Evolutionary conservation across 2,888 invertebrate genomes (phyloP), one percentile per base, ranked within the genome.

Genomic region (Dysmachus trigonus): DNA sequence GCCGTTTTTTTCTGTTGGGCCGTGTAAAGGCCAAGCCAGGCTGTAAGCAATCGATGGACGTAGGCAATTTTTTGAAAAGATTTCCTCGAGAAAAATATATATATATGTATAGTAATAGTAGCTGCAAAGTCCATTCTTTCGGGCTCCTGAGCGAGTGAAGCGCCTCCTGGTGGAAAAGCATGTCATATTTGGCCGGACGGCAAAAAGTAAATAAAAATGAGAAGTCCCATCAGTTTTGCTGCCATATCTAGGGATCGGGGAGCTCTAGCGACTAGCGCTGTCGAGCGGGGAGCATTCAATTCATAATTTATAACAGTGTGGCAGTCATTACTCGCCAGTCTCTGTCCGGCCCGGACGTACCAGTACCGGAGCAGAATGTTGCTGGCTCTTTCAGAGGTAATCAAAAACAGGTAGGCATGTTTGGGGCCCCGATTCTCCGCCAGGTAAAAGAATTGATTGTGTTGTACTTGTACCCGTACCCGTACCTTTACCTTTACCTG

Each of bases 271-370:
- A 51, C 51, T 22, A 27, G 76, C 53, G n/a, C 15, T 8, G n/a
- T n/a, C n/a, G n/a, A n/a, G n/a, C n/a, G n/a, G n/a, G n/a, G 62
- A 81, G 72, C 18, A 73, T 27, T 41, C 38, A 72, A 86, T 81
- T 72, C 79, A 83, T 86, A 86, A 83, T 86, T 86, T 62, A 82
- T 86, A 83, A 76, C 86, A 86, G 86, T 86, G 86, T 86, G 76
- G 47, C 38, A 38, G 81, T 38, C 86, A 82, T 81, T 86, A 86
- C 73, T 73, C 51, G 72, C 22, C 62, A 22, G 73, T 86, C 86
- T 83, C 86, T 86, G 35, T 83, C 74, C 31, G 35, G 35, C 86
- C 31, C 27, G 33, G 18, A 30, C 41, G 2, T 22, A 73, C 41
- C 30, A n/a, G 47, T 27, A 10, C 15, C 27, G 13, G 15, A 6